Base-by-base conservation (phyloP, 2,888 invertebrate species). In the Cryptus viduatorius region DNA sequence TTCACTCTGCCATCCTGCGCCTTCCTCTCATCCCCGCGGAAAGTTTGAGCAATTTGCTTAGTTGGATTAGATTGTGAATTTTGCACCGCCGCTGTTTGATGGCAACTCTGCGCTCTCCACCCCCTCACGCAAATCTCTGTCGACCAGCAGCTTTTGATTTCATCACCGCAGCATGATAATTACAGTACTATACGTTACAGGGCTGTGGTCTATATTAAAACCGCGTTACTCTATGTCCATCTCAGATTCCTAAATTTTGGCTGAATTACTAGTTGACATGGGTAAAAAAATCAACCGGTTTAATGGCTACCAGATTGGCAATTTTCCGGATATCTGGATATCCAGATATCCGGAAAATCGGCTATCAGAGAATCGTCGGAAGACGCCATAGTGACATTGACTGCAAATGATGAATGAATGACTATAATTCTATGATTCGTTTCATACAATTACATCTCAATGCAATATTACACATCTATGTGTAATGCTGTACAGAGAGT, bases 21-120 rank as follows among this genome's bases (percentile, higher is more conserved):
- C 64, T 31, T 37, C 50, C 44, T 44, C 72, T 37, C 56, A 67
- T 64, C 69, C 86, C 84, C 83, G 87, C 85, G 86, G 88, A 89
- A 91, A 91, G 88, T 91, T 91, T 86, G 81, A 86, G 90, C 90
- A 91, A 91, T 91, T 91, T 91, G 90, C 90, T 90, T 90, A 91
- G 91, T 91, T 91, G 90, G 90, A 91, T 91, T 91, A 90, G 90
- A 90, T 90, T 91, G 90, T 90, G 89, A 91, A 90, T 91, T 91
- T 91, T 91, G 89, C 88, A 88, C 88, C 89, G 85, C 87, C 82
- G 68, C 85, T 88, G 89, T 90, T 90, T 89, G 89, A 89, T 61
- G 88, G 86, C 89, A 85, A 86, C 88, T 87, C 84, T 82, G 85
- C 80, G 84, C 83, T 67, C 77, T 76, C 50, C 77, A 59, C 42